A percentile compares a stretch with the other conserved stretches of the same genome.
phyloP scores from a whole-genome alignment of 2,888 invertebrate genomes.

The Catotricha subobsoleta region DNA sequence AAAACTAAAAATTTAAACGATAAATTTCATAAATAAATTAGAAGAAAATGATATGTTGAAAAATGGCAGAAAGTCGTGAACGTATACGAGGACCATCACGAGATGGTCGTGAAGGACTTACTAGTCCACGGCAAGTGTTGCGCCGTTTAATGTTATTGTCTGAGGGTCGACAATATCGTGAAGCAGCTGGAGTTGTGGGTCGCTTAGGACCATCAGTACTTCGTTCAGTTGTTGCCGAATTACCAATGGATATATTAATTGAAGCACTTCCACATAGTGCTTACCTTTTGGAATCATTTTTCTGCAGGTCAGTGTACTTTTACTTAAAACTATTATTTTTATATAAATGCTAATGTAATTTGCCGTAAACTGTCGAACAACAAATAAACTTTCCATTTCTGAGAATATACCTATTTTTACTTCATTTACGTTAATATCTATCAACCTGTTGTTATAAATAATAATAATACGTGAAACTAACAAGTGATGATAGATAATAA shows the following conservation, averaged over 20 bases:
- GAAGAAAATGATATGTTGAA: conserved; percentile 14
- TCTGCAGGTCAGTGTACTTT: conserved; percentile 46
- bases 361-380: no score
- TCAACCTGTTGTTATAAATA: no score
- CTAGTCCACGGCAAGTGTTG: conserved; percentile 47
- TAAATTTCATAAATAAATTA: no score
- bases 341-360: no score
- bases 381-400: no score
- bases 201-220: conserved; percentile 64
- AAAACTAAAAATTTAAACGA: no score
- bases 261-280: conserved; percentile 79
- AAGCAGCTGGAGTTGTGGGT: conserved; percentile 70
- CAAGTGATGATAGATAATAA: no score
- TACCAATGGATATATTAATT: conserved; percentile 74
- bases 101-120: conserved; percentile 38
- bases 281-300: conserved; percentile 68
- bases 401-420: no score
- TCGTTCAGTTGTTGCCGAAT: conserved; percentile 52
- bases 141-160: conserved; percentile 59
- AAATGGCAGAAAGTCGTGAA: conserved; percentile 53
- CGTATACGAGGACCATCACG: conserved; percentile 46
- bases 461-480: no score
- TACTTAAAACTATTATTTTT: no score
- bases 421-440: no score
- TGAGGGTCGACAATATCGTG: conserved; percentile 77